phyloP scores from a whole-genome alignment of 2,797 vertebrate species.

The Halcyon smyrnensis region DNA sequence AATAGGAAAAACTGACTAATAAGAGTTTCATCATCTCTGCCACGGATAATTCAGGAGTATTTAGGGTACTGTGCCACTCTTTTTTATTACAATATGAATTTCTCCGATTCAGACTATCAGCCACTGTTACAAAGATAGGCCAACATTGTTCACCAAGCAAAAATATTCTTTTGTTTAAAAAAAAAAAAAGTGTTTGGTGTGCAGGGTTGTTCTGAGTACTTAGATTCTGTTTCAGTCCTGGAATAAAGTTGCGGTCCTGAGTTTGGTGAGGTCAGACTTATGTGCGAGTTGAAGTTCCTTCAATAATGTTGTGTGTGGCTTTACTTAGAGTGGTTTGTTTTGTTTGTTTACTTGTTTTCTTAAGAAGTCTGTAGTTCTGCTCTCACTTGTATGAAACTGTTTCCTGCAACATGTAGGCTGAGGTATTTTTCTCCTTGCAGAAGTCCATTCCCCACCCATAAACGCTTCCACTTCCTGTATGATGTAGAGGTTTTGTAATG shows the following conservation, averaged over 20 bases:
- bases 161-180: background rate
- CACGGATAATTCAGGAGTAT: background rate
- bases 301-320: background rate
- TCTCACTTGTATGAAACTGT: background rate
- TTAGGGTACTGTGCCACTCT: background rate
- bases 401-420: background rate
- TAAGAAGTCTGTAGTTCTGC: background rate
- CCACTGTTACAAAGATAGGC: background rate
- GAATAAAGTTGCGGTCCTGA: background rate
- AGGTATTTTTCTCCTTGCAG: background rate
- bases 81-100: background rate
- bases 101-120: background rate
- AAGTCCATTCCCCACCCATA: background rate
- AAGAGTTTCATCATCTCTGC: background rate
- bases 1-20: background rate
- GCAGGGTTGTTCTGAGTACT: background rate
- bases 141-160: background rate
- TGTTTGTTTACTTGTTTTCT: background rate
- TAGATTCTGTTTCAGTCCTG: background rate
- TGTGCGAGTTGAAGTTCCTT: background rate
- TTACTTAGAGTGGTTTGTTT: background rate
- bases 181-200: background rate
- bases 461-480: conserved; percentile 2
- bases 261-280: background rate
- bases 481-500: background rate